Base-by-base conservation (phyloP, 2,888 invertebrate genomes). In the Dimorphilus gyrociliatus region DNA sequence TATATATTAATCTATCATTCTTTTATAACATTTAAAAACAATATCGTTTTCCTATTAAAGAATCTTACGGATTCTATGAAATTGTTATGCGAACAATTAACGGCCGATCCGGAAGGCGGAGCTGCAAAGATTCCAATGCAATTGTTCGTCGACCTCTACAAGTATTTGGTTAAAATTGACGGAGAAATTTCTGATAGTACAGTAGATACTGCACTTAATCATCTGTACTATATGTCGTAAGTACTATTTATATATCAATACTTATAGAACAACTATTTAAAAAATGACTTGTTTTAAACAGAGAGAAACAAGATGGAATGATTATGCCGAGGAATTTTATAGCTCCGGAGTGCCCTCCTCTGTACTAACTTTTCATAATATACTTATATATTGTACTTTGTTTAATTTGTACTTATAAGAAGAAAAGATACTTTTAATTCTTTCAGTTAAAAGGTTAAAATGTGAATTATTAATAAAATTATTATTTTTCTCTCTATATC, bases 71-170 rank as follows among this genome's bases (percentile, higher is more conserved):
- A 76, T 50, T 77, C 81, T 1, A 78, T 82, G 78, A 72, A 74
- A 25, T 66, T 77, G 39, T 67, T 81, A 14, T 84, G 82, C 55
- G 80, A 82, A 53, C 69, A 80, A 0, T 64, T 81, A 30, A 80
- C 81, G 1, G 74, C 76, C 38, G 81, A 82, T 49, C 77, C 81
- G 0, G 81, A 81, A 34, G 82, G 82, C 1, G 81, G 80, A 0
- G 74, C 77, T 0, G 74, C 79, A 0, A 73, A 76, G 45, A 74
- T 84, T 24, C 71, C 76, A 3, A 60, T 54, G 40, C 48, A 46
- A 19, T 45, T 57, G 10, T 63, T 59, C 40, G 52, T 54, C 38
- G 53, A 55, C 23, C 45, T 62, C 16, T 63, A 63, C 41, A 46
- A 44, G 32, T 63, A 55, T 43, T 47, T 63, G 23, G 60, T 57